Evolutionary conservation across 2,113 vertebrate genomes (phyloP), one percentile per base, ranked within the genome.

Genomic region (Syngnathus floridae): DNA sequence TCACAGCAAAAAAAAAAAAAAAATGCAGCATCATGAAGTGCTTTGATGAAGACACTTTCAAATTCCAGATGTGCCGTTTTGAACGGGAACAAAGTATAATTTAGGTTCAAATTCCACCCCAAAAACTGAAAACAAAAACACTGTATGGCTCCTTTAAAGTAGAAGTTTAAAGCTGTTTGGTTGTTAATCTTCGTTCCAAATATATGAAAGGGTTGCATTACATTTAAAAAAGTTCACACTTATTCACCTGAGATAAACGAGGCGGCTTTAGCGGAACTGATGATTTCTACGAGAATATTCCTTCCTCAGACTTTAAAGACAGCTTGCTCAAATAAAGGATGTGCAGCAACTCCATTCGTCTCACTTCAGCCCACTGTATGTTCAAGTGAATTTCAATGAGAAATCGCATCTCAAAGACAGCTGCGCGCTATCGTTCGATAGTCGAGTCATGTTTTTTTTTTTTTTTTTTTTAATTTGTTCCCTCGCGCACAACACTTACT

Each of bases 401-500:
- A 77, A 62, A 60, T 65, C 62, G 55, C 67, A 75, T 84, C 65
- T 22, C n/a, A 59, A 67, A 57, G 62, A 82, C 74, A 75, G 57
- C 70, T 61, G 48, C 0, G 57, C 19, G 51, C 66, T 75, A 77
- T 79, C 26, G 26, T 31, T 31, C 26, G 26, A 73, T 60, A 6
- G 19, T 43, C 13, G 22, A 26, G 41, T 43, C 26, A 41, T 41
- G 40, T 26, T 48, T 26, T 71, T 64, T 77, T 22, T 22, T 22
- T 22, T 22, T 22, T 22, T 22, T 21, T 59, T 60, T 60, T 73
- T 69, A 69, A 67, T 78, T 64, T 70, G 67, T 64, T 61, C 64
- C 52, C 60, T 35, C 71, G 67, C 10, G 60, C 51, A 77, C 85
- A 86, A 86, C 83, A 82, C 80, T 79, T 76, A 82, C 76, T 75